phyloP scores from a whole-genome alignment of 2,888 invertebrate species.

The Lochmaea crataegi region DNA sequence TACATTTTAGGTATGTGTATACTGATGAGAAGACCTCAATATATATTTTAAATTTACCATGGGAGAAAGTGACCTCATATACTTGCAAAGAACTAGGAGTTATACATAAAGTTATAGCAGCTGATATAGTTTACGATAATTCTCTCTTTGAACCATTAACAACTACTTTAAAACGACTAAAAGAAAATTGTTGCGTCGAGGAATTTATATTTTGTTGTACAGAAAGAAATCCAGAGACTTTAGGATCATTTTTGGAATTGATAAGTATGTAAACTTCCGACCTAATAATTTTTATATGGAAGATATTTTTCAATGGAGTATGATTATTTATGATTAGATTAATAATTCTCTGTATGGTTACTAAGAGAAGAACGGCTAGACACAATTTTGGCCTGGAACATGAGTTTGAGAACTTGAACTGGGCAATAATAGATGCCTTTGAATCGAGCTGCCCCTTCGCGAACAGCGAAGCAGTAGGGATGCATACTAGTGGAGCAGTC shows the following conservation, averaged over 20 bases:
- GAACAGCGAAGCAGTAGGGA: too few relatives aligned
- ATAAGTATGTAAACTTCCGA: conserved; percentile 43
- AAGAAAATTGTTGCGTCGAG: conserved; percentile 57
- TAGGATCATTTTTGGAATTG: conserved; percentile 67
- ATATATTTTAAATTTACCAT: conserved; percentile 64
- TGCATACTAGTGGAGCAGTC: too few relatives aligned
- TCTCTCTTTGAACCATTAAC: conserved; percentile 67
- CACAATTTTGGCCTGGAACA: too few relatives aligned
- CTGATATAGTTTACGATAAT: conserved; percentile 73
- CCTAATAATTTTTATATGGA: too few relatives aligned
- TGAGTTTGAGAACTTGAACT: too few relatives aligned
- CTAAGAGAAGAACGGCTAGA: too few relatives aligned
- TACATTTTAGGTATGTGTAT: conserved; percentile 37
- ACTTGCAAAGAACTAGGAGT: conserved; percentile 52
- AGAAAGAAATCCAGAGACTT: conserved; percentile 75
- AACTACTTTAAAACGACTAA: conserved; percentile 64
- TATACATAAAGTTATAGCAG: conserved; percentile 69
- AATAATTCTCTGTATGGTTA: too few relatives aligned
- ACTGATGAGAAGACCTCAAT: conserved; percentile 11
- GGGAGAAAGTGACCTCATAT: conserved; percentile 66
- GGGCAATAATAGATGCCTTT: too few relatives aligned
- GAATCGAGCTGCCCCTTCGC: too few relatives aligned
- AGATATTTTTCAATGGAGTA: too few relatives aligned
- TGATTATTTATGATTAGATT: too few relatives aligned
- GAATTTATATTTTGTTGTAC: conserved; percentile 70